Base-by-base conservation (phyloP, 2,113 vertebrate genomes). In the Scophthalmus maximus region DNA sequence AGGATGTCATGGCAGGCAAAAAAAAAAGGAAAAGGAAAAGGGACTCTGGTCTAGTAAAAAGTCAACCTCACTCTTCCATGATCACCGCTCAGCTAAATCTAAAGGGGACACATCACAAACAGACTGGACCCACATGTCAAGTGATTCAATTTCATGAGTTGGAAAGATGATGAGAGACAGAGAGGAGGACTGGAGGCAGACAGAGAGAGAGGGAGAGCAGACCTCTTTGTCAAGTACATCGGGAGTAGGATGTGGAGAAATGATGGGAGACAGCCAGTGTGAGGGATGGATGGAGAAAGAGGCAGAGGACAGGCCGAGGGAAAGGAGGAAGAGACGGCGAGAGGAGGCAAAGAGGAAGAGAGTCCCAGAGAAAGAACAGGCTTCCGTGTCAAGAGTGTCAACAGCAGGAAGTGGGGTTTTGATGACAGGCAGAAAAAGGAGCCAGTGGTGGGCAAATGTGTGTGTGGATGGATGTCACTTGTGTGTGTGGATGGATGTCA, bases 301-400 rank as follows among this genome's bases (percentile, higher is more conserved):
- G 78, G 68, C 22, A 34, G 55, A 53, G 34, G 20, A 29, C 8
- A 58, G 51, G 27, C 42, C 30, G 49, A 56, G 34, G 47, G 60
- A 30, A 51, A 30, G 23, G 40, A 50, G 20, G 12, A 20, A 59
- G 61, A 67, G 40, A 76, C 64, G 58, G 49, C 12, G 8, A 12
- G 56, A 60, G 26, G 62, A 73, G 64, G 61, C 4, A 8, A 15
- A 34, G 22, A 64, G 40, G 8, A 57, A 61, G 63, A 73, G 55
- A 36, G 57, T 62, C 46, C 26, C 18, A 25, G 68, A 78, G 57
- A 73, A 49, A 73, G 79, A 84, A 68, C 47, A 79, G 71, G 32
- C 57, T 50, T 58, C 27, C 7, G 5, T 60, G 70, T 73, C 68
- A 66, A 23, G 34, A 40, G 42, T 29, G n/a, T 63, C 61, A 70